These are phyloP conservation scores for Menidia menidia DNA, from an alignment of 2,797 vertebrate species.

Conservation along the genomic window DNA sequence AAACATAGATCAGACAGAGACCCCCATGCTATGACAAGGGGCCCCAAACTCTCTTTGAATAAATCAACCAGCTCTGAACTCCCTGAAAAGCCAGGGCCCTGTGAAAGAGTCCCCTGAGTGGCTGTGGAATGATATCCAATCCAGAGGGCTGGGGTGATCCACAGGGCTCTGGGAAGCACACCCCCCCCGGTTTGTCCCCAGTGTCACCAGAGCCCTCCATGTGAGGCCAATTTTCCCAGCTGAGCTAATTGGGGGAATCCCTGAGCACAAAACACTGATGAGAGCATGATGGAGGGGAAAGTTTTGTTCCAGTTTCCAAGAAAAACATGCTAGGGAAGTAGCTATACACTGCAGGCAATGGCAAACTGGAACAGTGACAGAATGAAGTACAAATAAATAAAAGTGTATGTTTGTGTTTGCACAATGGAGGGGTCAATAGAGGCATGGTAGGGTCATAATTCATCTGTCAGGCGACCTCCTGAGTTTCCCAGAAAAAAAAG, in stretches of 20 bases:
- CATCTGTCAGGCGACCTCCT: constrained; percentile 55
- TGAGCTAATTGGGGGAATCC: constrained; percentile 81
- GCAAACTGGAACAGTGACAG: constrained; percentile 60
- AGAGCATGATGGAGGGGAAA: constrained; percentile 70
- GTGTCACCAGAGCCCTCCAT: constrained; percentile 50
- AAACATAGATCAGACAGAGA: constrained; percentile 72
- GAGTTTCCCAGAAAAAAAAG: constrained; percentile 20
- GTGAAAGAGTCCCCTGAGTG: constrained; percentile 70
- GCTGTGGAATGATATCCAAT: constrained; percentile 76
- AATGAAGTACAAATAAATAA: constrained; percentile 64
- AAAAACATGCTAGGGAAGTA: constrained; percentile 75
- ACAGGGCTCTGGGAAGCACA: constrained; percentile 66
- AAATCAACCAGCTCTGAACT: constrained; percentile 74
- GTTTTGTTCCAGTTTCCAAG: constrained; percentile 71
- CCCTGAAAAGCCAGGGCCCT: constrained; percentile 67
- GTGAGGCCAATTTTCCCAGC: constrained; percentile 68
- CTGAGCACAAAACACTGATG: constrained; percentile 67
- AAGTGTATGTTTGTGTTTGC: constrained; percentile 41
- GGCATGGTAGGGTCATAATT: constrained; percentile 41
- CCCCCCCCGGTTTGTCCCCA: constrained; percentile 52
- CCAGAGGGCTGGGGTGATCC: constrained; percentile 61
- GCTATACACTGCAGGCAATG: constrained; percentile 71
- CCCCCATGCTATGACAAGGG: constrained; percentile 60
- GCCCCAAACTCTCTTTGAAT: constrained; percentile 73
- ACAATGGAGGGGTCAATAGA: constrained; percentile 45